phyloP scores from a whole-genome alignment of 2,888 invertebrate species.

The Mythimna lalbum region DNA sequence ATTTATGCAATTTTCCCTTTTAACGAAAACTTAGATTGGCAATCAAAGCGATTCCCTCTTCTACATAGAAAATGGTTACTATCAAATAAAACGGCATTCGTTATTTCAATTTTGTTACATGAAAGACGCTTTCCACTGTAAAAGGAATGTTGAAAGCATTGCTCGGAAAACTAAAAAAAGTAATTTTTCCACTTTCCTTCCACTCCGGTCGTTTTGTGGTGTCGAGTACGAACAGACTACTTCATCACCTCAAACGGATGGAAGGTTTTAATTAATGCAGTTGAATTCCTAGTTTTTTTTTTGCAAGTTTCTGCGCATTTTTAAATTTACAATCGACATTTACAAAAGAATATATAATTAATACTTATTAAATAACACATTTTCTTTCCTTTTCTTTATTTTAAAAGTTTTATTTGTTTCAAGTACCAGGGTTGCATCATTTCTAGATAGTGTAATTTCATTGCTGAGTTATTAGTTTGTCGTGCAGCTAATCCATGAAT shows the following conservation, averaged over 20 bases:
- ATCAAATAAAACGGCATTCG: conserved; percentile 27
- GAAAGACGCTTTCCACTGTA: conserved; percentile 24
- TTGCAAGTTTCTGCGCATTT: background rate
- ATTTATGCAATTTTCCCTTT: background rate
- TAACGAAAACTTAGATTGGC: background rate
- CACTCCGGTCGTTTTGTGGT: conserved; percentile 43
- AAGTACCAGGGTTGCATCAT: background rate
- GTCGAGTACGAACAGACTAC: conserved; percentile 26
- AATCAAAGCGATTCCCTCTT: conserved; percentile 6
- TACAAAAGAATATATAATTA: background rate
- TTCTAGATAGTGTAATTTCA: background rate
- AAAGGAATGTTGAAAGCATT: conserved; percentile 44
- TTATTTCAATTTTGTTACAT: conserved; percentile 12
- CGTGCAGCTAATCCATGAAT: too few relatives aligned
- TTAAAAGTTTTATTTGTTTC: background rate
- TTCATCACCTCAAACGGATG: conserved; percentile 39
- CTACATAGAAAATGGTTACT: background rate
- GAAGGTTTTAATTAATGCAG: conserved; percentile 43
- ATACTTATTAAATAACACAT: too few relatives aligned
- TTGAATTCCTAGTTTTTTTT: conserved; percentile 3
- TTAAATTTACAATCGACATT: conserved; percentile 3
- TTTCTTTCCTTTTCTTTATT: background rate
- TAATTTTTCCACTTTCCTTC: conserved; percentile 40
- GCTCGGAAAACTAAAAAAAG: conserved; percentile 44
- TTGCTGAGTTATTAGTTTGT: background rate